Evolutionary conservation across 2,797 vertebrate species (phyloP), one percentile per base, ranked within the genome.

Genomic region (Eurystomus glaucurus): DNA sequence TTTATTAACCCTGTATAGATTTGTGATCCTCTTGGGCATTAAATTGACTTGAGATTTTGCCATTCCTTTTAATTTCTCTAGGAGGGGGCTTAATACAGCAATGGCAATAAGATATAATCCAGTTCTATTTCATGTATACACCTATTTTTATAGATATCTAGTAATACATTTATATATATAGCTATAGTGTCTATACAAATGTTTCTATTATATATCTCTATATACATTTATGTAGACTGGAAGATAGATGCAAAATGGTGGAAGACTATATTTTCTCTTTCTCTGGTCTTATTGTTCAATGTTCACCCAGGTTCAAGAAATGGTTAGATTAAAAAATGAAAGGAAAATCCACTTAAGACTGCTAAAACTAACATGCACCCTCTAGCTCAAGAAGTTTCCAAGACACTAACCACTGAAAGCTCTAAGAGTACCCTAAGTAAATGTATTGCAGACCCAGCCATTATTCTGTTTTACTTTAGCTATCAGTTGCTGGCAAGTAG

Each of bases 361-460:
- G 23, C 12, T 61, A 77, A 83, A 11, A 61, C 11, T 68, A 45
- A 46, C 9, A 19, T 25, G 10, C 4, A 65, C 11, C 23, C 3
- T n/a, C 4, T 45, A 45, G 26, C 3, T 70, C 17, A 58, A 55
- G 48, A 74, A 70, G 57, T 68, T 88, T 93, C 62, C 12, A 19
- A 71, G 23, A 17, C 14, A 48, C 14, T 75, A 58, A 19, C 2
- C 5, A 3, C 2, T 55, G 20, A 52, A 68, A 3, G 2, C 25
- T 74, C 0, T 46, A 57, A 54, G 2, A 37, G 12, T 86, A 23
- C 6, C 8, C 4, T 10, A 68, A 17, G 6, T 48, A 87, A 89
- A 66, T 9, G 1, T 9, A 41, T 8, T 39, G 14, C 7, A 52
- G 41, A 25, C 6, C 14, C 50, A 6, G 6, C 12, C 20, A 1